Evolutionary conservation across 1,140 invertebrate species (phyloP).

Genomic region (Drosophila auraria): DNA sequence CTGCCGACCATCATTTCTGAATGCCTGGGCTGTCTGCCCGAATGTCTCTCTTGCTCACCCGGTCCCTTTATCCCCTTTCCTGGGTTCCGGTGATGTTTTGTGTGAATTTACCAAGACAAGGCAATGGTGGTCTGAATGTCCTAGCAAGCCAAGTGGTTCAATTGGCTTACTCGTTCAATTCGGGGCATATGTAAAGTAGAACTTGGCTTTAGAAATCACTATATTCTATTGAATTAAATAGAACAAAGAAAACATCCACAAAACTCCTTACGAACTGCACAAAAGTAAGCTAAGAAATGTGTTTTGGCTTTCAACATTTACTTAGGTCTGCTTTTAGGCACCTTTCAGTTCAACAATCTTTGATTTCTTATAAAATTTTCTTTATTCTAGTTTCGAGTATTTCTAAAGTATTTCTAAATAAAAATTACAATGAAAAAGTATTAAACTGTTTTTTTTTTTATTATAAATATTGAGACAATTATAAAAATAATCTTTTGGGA

Average conservation of each 20-base stretch:
- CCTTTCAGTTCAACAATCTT: no score
- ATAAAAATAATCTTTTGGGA: no score
- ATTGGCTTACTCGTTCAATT: constrained; percentile 1
- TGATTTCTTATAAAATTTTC: not conserved
- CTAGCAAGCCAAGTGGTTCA: constrained; percentile 26
- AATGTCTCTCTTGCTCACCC: constrained; percentile 20
- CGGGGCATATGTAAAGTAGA: not conserved
- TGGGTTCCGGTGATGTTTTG: constrained; percentile 34
- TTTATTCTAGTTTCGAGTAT: no score
- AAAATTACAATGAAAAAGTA: not conserved
- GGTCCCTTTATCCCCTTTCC: not conserved
- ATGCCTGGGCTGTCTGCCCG: constrained; percentile 44
- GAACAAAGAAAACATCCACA: not conserved
- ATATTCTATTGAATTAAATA: no score
- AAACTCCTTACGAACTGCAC: not conserved
- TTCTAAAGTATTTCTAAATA: not conserved
- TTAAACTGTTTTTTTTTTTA: not conserved
- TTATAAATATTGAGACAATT: not conserved
- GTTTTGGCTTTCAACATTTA: no score
- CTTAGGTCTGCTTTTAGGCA: not conserved
- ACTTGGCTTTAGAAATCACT: no score
- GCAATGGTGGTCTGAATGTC: constrained; percentile 29
- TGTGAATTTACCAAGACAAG: constrained; percentile 69
- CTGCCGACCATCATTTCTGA: constrained; percentile 59
- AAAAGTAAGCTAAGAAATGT: not conserved